phyloP scores from a whole-genome alignment of 1,140 invertebrate genomes.

The Trichonephila inaurata region DNA sequence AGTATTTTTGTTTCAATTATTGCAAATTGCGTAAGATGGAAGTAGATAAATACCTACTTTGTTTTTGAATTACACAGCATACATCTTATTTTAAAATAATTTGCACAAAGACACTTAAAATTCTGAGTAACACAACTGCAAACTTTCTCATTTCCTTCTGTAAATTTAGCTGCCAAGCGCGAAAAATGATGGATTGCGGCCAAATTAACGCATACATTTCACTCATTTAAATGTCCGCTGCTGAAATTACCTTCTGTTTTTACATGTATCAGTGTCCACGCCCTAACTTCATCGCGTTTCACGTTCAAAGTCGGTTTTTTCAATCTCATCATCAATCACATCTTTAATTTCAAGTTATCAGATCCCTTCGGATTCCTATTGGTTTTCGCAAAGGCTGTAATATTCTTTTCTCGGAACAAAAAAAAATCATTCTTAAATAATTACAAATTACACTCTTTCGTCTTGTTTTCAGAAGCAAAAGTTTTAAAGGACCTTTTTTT shows the following conservation, averaged over 20 bases:
- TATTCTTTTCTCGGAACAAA: not conserved
- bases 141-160: too few species aligned
- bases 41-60: too few species aligned
- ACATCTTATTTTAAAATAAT: too few species aligned
- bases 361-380: not conserved
- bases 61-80: too few species aligned
- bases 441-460: not conserved
- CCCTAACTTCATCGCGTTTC: conserved; percentile 6
- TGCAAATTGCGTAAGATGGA: too few species aligned
- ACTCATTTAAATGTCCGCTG: not conserved
- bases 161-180: not conserved
- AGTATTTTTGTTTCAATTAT: too few species aligned
- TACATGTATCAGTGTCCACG: not conserved
- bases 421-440: conserved; percentile 28
- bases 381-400: not conserved
- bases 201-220: not conserved
- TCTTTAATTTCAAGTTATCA: conserved; percentile 14
- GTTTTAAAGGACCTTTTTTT: not conserved
- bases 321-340: not conserved
- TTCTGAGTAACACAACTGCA: too few species aligned
- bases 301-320: not conserved
- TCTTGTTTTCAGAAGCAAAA: not conserved
- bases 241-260: conserved; percentile 12
- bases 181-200: not conserved
- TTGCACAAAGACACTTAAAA: too few species aligned